Percentiles rank a stretch among this genome's conserved stretches.
Evolutionary conservation across 92 coral and sea anemone species (phyloP).

Genomic region (Heliopora coerulea): DNA sequence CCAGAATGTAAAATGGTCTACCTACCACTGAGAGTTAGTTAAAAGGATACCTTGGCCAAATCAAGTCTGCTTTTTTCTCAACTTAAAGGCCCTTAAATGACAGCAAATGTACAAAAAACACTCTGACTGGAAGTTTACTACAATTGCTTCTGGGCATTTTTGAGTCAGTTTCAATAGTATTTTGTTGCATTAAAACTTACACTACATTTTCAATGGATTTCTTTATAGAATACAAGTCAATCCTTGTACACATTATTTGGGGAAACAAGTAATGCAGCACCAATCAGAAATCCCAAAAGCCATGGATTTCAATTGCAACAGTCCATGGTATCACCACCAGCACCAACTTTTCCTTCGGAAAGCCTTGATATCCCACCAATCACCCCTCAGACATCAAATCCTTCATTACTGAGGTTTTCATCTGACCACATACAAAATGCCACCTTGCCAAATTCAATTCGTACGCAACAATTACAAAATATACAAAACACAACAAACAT

Average conservation of each 20-base stretch:
- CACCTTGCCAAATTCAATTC: background rate
- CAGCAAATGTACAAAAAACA: too few relatives aligned
- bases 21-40: too few relatives aligned
- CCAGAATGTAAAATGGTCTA: too few relatives aligned
- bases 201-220: too few relatives aligned
- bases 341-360: slow-evolving; percentile 89
- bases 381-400: slow-evolving; percentile 59
- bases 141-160: too few relatives aligned
- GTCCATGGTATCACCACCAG: slow-evolving; percentile 58
- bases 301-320: slow-evolving; percentile 49
- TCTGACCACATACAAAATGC: slow-evolving; percentile 44
- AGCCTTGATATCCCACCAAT: slow-evolving; percentile 90
- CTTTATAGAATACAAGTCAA: slow-evolving; percentile 23
- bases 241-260: slow-evolving; percentile 65
- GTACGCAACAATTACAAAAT: slow-evolving; percentile 18
- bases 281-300: slow-evolving; percentile 64
- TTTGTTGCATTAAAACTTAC: too few relatives aligned
- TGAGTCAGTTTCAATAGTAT: too few relatives aligned
- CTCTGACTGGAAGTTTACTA: too few relatives aligned
- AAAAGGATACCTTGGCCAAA: too few relatives aligned
- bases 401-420: slow-evolving; percentile 32
- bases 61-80: too few relatives aligned
- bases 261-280: slow-evolving; percentile 58
- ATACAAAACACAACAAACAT: slow-evolving; percentile 36
- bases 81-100: too few relatives aligned